phyloP scores from a whole-genome alignment of 1,140 invertebrate genomes.

The Diorhabda carinulata region DNA sequence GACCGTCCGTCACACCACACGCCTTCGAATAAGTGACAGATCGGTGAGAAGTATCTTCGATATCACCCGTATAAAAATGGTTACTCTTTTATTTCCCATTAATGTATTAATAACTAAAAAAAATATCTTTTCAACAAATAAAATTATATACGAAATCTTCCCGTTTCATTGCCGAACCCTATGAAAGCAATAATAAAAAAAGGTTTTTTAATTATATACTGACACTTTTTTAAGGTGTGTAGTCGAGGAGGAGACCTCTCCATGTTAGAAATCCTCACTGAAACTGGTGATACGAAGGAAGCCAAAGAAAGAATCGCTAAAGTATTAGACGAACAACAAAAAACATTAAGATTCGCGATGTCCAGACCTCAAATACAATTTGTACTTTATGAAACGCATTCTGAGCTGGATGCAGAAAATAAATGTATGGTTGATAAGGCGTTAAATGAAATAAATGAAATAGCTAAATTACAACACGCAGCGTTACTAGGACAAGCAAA shows the following conservation, averaged over 20 bases:
- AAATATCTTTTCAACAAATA: too few relatives aligned
- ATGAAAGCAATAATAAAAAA: too few relatives aligned
- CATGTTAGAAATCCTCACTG: slow-evolving; percentile 64
- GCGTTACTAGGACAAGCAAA: slow-evolving; percentile 49
- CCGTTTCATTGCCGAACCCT: too few relatives aligned
- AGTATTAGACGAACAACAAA: slow-evolving; percentile 64
- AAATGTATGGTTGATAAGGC: slow-evolving; percentile 58
- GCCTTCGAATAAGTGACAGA: too few relatives aligned
- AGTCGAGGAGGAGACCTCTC: slow-evolving; percentile 63
- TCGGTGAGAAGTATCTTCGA: too few relatives aligned
- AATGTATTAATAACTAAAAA: too few relatives aligned
- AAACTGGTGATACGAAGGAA: slow-evolving; percentile 58
- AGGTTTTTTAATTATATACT: neutral
- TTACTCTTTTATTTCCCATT: too few relatives aligned
- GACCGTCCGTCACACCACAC: too few relatives aligned
- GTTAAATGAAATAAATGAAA: slow-evolving; percentile 58
- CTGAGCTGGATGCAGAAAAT: slow-evolving; percentile 63
- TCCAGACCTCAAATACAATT: slow-evolving; percentile 69
- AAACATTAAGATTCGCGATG: slow-evolving; percentile 60
- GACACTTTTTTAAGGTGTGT: slow-evolving; percentile 45
- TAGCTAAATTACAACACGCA: slow-evolving; percentile 59
- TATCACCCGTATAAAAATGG: too few relatives aligned
- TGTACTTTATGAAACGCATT: slow-evolving; percentile 67
- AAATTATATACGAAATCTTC: too few relatives aligned
- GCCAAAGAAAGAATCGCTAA: slow-evolving; percentile 55